Base-by-base conservation (phyloP, 2,888 invertebrate genomes). In the Resseliella maxima region DNA sequence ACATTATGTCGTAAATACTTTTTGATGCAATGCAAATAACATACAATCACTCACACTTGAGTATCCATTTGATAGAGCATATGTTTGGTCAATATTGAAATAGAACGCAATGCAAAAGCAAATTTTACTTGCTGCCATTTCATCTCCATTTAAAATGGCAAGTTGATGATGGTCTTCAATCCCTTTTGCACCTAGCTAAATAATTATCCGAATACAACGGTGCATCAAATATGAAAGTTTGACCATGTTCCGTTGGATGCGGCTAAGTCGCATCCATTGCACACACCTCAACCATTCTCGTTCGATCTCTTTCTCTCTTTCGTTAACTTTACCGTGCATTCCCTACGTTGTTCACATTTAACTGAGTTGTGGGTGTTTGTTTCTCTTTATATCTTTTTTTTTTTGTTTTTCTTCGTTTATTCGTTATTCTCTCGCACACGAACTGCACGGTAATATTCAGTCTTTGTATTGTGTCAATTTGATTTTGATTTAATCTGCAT, bases 401-500 rank as follows among this genome's bases (percentile, higher is more conserved):
- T 18, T 72, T 27, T 5, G 27, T 54, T 54, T 54, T 18, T 6
- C 54, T 64, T n/a, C 18, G 54, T 54, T 18, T 54, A n/a, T 2
- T 64, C 27, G 64, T 27, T 64, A 15, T 72, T 64, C 3, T 72
- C 72, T 21, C 0, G 5, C 72, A 36, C 35, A 72, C n/a, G 24
- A n/a, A 59, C 59, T 24, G 24, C n/a, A 59, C 24, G 59, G 1
- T n/a, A n/a, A 24, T 18, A 50, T 50, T 2, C 10, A 18, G 12
- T 35, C 15, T 72, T 35, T 35, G 36, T 72, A 72, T 72, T 36
- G 36, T 72, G 31, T 31, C 72, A 72, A 72, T 72, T 36, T 72
- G 72, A 72, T 72, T 72, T 72, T 72, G 72, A 72, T 72, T 72
- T 36, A 72, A 72, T 72, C 31, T 72, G 35, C 72, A 72, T 72